Evolutionary conservation across 2,888 invertebrate species (phyloP), one percentile per base, ranked within the genome.

Genomic region (Stegophylla sp.): DNA sequence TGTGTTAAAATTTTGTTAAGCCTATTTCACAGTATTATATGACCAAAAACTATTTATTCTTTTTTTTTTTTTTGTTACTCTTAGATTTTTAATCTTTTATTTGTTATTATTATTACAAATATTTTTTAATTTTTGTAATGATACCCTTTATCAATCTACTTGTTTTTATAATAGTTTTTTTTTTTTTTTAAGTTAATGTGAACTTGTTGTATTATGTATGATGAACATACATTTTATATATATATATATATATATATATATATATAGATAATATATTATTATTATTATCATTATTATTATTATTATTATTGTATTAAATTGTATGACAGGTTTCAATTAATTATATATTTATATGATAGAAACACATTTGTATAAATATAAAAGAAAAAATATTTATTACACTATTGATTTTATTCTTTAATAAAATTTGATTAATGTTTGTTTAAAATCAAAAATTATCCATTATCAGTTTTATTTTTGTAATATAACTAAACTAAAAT

Each of bases 311-410:
- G 10, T 72, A 74, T 73, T 56, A 41, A 43, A 74, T 51, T 75
- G 64, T 66, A 76, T 51, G 56, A 76, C 41, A 77, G 77, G 67
- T 67, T 77, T 59, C 67, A 63, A 77, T 77, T 77, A 56, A 76
- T 67, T 76, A 76, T 56, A 45, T 76, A 77, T 67, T 69, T 59
- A 64, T 67, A 66, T 43, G 56, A 76, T 63, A 63, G 28, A 66
- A 43, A 76, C 15, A 63, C 34, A 67, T 15, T 45, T 45, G 67
- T 67, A 26, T 67, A 45, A 56, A 20, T 56, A 77, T 67, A 64
- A 53, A 45, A 56, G 51, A 23, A n/a, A 51, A 63, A 75, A 64
- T 66, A 66, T 66, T 51, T 64, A 66, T 66, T 75, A 34, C 51
- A 43, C 43, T 51, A 43, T 71, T 59, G 23, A 43, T 26, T 56